phyloP scores from a whole-genome alignment of 2,797 vertebrate species.

The Chelmon rostratus region DNA sequence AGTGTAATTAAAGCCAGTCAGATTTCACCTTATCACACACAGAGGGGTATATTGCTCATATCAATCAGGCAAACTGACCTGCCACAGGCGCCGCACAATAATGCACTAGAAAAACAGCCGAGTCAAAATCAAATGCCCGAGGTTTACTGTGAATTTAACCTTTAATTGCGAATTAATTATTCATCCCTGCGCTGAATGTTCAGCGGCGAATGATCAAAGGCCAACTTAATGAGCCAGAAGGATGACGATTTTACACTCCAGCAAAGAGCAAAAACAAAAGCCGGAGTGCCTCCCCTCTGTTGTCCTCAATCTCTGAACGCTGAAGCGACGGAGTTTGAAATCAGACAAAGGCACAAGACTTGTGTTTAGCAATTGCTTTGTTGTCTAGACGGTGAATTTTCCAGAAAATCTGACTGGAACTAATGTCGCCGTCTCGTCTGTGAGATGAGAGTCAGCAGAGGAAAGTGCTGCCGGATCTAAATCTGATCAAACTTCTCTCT shows the following conservation, averaged over 20 bases:
- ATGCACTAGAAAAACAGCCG: conserved; percentile 40
- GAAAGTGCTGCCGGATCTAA: conserved; percentile 43
- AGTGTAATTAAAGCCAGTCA: conserved; percentile 75
- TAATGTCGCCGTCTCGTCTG: conserved; percentile 45
- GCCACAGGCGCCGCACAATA: conserved; percentile 38
- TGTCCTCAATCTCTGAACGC: conserved; percentile 56
- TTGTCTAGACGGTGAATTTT: conserved; percentile 67
- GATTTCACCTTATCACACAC: conserved; percentile 72
- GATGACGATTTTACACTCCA: conserved; percentile 75
- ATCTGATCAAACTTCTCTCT: conserved; percentile 52
- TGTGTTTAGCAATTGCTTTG: conserved; percentile 59
- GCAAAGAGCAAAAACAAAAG: conserved; percentile 72
- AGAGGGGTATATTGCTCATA: conserved; percentile 65
- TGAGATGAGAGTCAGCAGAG: conserved; percentile 33
- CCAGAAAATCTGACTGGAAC: conserved; percentile 64
- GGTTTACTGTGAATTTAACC: conserved; percentile 80
- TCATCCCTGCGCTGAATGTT: conserved; percentile 75
- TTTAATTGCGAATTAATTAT: conserved; percentile 85
- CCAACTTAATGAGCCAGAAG: conserved; percentile 78
- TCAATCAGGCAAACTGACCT: conserved; percentile 68
- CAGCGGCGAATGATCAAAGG: conserved; percentile 77
- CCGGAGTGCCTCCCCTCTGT: conserved; percentile 41
- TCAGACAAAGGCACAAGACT: conserved; percentile 55
- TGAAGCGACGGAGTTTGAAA: conserved; percentile 52
- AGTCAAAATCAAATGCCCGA: conserved; percentile 67